Evolutionary conservation across 92 coral and sea anemone genomes (phyloP).

Genomic region (Anthopleura xanthogrammica): DNA sequence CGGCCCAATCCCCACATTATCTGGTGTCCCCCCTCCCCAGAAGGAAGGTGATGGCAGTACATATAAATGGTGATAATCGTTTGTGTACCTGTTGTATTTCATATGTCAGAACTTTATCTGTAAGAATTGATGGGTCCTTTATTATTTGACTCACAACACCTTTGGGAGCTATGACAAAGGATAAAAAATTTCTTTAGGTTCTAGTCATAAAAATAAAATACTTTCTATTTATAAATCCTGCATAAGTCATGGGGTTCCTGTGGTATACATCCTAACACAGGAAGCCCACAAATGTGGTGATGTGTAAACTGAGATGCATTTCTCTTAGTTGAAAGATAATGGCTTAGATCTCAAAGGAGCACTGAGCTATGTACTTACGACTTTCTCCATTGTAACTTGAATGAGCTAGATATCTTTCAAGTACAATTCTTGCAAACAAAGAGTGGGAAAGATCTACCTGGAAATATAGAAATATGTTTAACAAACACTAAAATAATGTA

Average conservation of each 20-base stretch:
- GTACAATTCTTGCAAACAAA: constrained; percentile 84
- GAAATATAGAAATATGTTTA: not conserved
- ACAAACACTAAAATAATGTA: not conserved
- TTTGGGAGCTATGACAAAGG: constrained; percentile 65
- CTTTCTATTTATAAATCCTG: too few relatives aligned
- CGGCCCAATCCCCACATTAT: too few relatives aligned
- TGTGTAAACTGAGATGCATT: too few relatives aligned
- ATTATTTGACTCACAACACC: constrained; percentile 86
- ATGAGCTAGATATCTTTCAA: constrained; percentile 80
- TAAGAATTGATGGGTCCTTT: constrained; percentile 78
- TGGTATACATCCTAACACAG: not conserved
- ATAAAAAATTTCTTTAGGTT: too few relatives aligned
- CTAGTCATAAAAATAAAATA: too few relatives aligned
- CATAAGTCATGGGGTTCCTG: not conserved
- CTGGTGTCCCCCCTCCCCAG: too few relatives aligned
- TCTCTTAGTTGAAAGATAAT: too few relatives aligned
- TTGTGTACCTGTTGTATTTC: constrained; percentile 79
- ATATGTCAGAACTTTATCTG: constrained; percentile 69
- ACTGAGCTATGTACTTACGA: constrained; percentile 44
- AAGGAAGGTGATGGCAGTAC: too few relatives aligned
- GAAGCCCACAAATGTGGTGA: not conserved
- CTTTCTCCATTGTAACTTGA: constrained; percentile 65
- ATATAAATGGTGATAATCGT: not conserved
- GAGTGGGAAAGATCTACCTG: constrained; percentile 91
- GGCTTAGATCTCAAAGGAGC: not conserved